A percentile compares a stretch with the other conserved stretches of the same genome.
These are phyloP conservation scores for Trichonephila clavipes DNA, from an alignment of 1,140 invertebrate genomes.

Conservation along the genomic window DNA sequence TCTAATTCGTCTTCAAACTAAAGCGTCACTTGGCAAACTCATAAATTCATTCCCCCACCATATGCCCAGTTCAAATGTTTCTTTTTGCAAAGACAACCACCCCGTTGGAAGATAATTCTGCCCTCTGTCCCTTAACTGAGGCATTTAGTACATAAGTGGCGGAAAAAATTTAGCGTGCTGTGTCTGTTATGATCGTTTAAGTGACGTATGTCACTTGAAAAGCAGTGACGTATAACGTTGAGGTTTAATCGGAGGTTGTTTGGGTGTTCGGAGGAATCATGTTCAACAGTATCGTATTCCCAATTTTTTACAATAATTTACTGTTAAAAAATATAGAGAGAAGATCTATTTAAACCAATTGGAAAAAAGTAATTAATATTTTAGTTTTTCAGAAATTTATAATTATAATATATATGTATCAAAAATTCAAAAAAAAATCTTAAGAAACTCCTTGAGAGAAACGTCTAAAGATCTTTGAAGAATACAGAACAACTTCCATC, in stretches of 20 bases:
- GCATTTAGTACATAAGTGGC: constrained; percentile 61
- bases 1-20: constrained; percentile 49
- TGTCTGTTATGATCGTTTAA: constrained; percentile 48
- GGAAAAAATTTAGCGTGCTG: constrained; percentile 56
- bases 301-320: background rate
- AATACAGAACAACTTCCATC: background rate
- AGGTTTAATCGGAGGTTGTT: background rate
- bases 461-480: background rate
- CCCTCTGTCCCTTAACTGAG: constrained; percentile 56
- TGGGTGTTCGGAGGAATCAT: constrained; percentile 1
- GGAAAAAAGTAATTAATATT: no score
- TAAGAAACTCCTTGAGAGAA: background rate
- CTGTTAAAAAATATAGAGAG: no score
- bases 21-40: constrained; percentile 44
- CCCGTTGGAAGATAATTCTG: constrained; percentile 43
- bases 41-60: constrained; percentile 42
- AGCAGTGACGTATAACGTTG: constrained; percentile 5
- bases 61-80: constrained; percentile 33
- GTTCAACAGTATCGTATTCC: background rate
- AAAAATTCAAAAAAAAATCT: no score
- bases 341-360: no score
- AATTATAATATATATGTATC: no score
- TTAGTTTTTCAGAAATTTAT: no score
- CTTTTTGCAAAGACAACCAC: constrained; percentile 34
- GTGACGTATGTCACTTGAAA: constrained; percentile 41